Percentiles rank a stretch among this genome's conserved stretches.
These are phyloP conservation scores for Melanaphis sacchari DNA, from an alignment of 1,140 invertebrate species.

Conservation along the genomic window DNA sequence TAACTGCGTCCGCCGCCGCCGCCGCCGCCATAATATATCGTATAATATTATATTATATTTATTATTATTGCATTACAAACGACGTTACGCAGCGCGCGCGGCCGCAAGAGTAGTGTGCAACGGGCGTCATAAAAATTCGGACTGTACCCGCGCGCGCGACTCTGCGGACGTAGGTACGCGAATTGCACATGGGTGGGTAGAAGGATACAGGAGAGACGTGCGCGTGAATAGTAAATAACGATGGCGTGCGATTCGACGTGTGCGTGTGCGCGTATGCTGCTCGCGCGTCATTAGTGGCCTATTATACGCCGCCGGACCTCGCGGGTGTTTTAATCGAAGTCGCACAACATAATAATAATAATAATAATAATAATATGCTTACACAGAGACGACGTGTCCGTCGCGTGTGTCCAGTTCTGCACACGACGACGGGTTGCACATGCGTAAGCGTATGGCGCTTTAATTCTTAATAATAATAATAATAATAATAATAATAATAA, in stretches of 20 bases:
- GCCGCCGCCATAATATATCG: too few relatives aligned
- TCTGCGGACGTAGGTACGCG: background rate
- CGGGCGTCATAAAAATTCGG: background rate
- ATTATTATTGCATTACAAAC: background rate
- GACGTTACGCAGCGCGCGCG: background rate
- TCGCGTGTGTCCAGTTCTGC: background rate
- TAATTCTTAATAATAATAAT: background rate
- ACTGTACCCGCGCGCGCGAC: background rate
- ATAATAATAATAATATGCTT: background rate
- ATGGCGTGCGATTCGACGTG: background rate
- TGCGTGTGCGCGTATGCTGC: background rate
- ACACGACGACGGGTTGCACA: background rate
- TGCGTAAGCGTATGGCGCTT: background rate
- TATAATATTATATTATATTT: too few relatives aligned
- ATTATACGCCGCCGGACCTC: background rate
- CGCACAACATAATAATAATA: background rate
- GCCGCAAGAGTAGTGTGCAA: background rate
- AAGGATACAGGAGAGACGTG: background rate
- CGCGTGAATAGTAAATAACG: background rate
- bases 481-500: too few relatives aligned
- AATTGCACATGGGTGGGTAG: background rate
- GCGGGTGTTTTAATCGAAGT: conserved; percentile 5
- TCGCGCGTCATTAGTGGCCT: background rate
- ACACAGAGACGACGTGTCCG: background rate
- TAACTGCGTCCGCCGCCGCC: background rate